Evolutionary conservation across 1,140 invertebrate genomes (phyloP), one percentile per base, ranked within the genome.

Genomic region (Dinothrombium tinctorium): DNA sequence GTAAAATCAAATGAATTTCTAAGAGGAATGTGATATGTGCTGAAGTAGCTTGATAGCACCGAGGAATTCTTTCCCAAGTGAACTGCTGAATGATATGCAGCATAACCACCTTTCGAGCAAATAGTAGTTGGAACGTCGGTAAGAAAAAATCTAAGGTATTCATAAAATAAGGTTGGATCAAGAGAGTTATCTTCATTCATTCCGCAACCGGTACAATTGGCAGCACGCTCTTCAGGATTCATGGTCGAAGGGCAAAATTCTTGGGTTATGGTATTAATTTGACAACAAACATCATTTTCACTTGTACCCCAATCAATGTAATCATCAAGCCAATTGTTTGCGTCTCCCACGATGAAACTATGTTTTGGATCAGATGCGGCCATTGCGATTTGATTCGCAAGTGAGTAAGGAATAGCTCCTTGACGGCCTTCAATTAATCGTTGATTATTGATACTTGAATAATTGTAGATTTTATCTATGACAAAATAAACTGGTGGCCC

Each of bases 401-500:
- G 53, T 21, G 86, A 94, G 56, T 86, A 72, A 1, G 61, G 50
- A 45, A 76, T 69, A 56, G 84, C 90, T 22, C 59, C 62, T 45
- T 77, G 69, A 56, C 84, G 90, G 21, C 60, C 62, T 52, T 83
- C 87, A 12, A 90, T 66, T 28, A 64, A 55, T 50, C 83, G 76
- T 56, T 84, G 78, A 44, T 72, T 63, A 3, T 56, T 49, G 3
- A 50, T 48, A 23, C 67, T 53, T 1, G 66, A 68, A 56, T 76
- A 89, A 54, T 87, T 63, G 4, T 81, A 58, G 0, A 72, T 73
- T 33, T 69, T 62, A 50, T 73, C 76, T 1, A 89, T 60, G 0
- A 94, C 76, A 65, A 87, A 92, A 56, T 82, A 94, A 0, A 90
- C 74, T 0, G 84, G 84, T 9, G 86, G 73, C 0, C 86, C 86